Evolutionary conservation across 1,140 invertebrate species (phyloP).

Genomic region (Bombus pascuorum): DNA sequence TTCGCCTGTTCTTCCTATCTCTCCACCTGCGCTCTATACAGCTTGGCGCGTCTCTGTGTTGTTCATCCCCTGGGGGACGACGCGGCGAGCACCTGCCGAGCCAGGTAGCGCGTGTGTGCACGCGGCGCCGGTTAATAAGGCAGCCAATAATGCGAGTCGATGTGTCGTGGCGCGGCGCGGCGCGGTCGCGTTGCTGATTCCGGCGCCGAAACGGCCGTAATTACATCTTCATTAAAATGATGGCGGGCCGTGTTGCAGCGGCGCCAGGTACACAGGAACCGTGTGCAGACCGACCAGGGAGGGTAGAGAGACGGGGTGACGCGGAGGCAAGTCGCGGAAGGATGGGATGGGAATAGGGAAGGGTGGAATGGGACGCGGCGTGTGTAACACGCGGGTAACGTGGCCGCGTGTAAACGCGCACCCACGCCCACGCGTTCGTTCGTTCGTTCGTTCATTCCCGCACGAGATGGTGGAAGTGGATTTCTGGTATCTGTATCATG

Average conservation of each 20-base stretch:
- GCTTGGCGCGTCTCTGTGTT: neutral
- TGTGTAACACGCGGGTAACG: constrained; percentile 39
- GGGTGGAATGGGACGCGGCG: constrained; percentile 3
- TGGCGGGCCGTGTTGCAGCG: constrained; percentile 68
- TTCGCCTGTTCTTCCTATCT: neutral
- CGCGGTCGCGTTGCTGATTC: constrained; percentile 73
- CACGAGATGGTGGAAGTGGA: constrained; percentile 62
- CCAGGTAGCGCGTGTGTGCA: constrained; percentile 33
- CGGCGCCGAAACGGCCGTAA: constrained; percentile 76
- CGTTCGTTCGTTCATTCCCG: constrained; percentile 45
- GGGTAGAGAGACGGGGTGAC: neutral
- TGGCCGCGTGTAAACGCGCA: constrained; percentile 25
- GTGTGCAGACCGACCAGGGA: constrained; percentile 4
- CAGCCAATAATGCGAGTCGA: constrained; percentile 74
- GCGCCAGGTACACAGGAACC: constrained; percentile 58
- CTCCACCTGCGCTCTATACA: neutral
- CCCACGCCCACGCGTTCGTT: constrained; percentile 29
- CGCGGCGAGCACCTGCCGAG: constrained; percentile 20
- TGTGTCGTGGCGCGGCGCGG: constrained; percentile 55
- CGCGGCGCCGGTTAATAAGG: constrained; percentile 69
- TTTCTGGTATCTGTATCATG: constrained; percentile 76
- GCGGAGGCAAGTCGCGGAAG: neutral
- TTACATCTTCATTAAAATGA: constrained; percentile 82
- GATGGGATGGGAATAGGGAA: neutral
- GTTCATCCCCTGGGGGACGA: neutral